These are phyloP conservation scores for Brachystomella parvula DNA, from an alignment of 1,140 invertebrate species.

Conservation along the genomic window DNA sequence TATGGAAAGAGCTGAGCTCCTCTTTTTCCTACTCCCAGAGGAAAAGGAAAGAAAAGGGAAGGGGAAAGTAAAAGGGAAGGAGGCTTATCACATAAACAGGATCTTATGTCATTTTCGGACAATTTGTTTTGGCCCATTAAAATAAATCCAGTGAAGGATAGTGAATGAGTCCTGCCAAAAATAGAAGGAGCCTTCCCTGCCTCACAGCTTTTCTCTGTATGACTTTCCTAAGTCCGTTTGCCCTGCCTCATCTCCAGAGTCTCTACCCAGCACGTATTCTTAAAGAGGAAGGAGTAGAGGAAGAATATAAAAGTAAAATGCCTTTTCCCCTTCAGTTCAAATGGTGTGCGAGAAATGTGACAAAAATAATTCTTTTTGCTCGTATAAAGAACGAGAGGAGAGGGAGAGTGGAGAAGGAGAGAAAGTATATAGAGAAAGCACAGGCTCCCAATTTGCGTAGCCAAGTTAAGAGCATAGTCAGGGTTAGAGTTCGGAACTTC, in stretches of 20 bases:
- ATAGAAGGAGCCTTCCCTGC: background rate
- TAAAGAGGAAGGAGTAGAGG: background rate
- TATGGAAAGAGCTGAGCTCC: no score
- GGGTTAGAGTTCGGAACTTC: no score
- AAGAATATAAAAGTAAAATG: conserved; percentile 10
- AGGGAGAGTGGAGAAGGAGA: no score
- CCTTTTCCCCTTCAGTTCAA: conserved; percentile 13
- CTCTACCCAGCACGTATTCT: background rate
- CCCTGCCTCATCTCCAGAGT: background rate
- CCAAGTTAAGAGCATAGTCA: no score
- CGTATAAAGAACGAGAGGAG: no score
- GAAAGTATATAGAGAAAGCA: no score
- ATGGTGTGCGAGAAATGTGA: conserved; percentile 13
- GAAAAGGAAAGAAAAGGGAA: no score
- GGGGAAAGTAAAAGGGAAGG: no score
- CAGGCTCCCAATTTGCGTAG: no score
- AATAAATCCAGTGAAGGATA: conserved; percentile 3
- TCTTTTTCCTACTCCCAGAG: no score
- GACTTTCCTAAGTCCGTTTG: background rate
- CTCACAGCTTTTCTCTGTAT: background rate
- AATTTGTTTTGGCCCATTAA: conserved; percentile 14
- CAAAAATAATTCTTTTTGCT: conserved; percentile 10
- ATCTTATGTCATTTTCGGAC: conserved; percentile 14
- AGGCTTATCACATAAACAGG: conserved; percentile 9
- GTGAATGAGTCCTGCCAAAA: background rate